These are phyloP conservation scores for Salvelinus namaycush DNA, from an alignment of 2,113 vertebrate species.

Conservation along the genomic window DNA sequence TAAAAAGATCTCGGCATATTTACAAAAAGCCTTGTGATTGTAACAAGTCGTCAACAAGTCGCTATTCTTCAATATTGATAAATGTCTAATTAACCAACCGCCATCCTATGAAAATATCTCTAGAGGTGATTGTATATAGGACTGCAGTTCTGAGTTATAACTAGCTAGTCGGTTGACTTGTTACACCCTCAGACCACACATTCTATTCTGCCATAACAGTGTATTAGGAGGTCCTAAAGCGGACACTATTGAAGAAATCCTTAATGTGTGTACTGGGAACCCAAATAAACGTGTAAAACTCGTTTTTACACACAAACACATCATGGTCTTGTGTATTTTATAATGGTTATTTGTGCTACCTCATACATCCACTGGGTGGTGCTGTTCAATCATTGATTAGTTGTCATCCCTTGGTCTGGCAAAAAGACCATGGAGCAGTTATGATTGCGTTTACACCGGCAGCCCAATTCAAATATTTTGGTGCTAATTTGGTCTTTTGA, in stretches of 20 bases:
- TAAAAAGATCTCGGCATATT: conserved; percentile 49
- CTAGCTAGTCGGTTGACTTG: conserved; percentile 31
- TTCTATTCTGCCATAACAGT: conserved; percentile 48
- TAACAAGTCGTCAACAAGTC: conserved; percentile 46
- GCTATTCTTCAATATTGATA: conserved; percentile 56
- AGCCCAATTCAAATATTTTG: neutral
- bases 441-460: no score
- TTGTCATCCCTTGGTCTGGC: neutral
- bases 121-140: conserved; percentile 57
- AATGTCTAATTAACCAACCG: conserved; percentile 56
- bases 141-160: conserved; percentile 49
- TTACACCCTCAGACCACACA: conserved; percentile 45
- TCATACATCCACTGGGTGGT: no score
- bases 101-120: conserved; percentile 44
- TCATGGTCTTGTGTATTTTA: neutral
- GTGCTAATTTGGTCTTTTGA: neutral
- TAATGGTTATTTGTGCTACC: neutral
- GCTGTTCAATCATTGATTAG: no score
- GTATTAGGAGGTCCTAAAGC: conserved; percentile 60
- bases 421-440: neutral
- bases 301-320: conserved; percentile 28
- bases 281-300: conserved; percentile 70
- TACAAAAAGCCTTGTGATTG: conserved; percentile 59
- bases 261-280: conserved; percentile 65
- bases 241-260: conserved; percentile 60